Conservation (phyloP, 2,113 vertebrate species). For the Phalacrocorax carbo region DNA sequence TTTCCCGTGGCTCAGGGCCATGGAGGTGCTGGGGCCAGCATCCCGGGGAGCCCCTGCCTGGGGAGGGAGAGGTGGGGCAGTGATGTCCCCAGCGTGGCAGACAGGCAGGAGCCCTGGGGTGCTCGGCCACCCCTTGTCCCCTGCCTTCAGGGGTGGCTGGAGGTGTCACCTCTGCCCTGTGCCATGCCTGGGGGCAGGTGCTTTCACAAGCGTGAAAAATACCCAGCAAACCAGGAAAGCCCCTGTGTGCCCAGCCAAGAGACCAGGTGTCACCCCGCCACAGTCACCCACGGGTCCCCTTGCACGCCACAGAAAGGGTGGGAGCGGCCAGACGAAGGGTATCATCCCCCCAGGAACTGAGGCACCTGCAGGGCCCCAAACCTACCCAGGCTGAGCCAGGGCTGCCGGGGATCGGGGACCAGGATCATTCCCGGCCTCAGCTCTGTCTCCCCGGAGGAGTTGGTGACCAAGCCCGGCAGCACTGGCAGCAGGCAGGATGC, state of each 20-base stretch:
- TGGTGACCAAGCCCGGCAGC: not conserved
- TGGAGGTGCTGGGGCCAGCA: not conserved
- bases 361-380: not conserved
- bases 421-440: not conserved
- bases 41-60: not conserved
- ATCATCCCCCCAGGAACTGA: not conserved
- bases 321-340: not conserved
- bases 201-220: not conserved
- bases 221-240: not conserved
- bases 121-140: not conserved
- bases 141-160: not conserved
- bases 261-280: not conserved
- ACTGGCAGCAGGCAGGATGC: too few species aligned
- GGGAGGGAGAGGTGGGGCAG: too few species aligned
- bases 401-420: too few species aligned
- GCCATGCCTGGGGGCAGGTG: not conserved
- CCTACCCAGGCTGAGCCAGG: not conserved
- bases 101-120: not conserved
- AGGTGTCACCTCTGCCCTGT: not conserved
- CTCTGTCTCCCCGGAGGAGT: not conserved
- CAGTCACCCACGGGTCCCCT: not conserved
- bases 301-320: not conserved
- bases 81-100: fast-evolving
- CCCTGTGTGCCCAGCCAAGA: not conserved
- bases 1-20: fast-evolving